phyloP scores from a whole-genome alignment of 2,888 invertebrate genomes.

The Sarcophaga caerulescens region DNA sequence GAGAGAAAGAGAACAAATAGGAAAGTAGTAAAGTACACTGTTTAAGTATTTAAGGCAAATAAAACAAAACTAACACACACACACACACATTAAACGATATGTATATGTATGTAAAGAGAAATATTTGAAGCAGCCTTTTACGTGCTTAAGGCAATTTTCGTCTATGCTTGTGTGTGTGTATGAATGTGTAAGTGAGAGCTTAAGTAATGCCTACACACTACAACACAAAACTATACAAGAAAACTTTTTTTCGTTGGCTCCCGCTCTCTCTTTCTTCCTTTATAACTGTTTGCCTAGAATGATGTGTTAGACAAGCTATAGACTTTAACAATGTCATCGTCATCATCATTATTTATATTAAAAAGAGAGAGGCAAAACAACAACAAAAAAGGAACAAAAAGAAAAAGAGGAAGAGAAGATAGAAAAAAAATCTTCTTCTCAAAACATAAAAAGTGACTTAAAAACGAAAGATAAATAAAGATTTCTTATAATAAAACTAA shows the following conservation, averaged over 20 bases:
- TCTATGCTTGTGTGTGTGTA: background rate
- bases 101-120: background rate
- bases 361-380: background rate
- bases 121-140: slow-evolving; percentile 43
- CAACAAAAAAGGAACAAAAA: too few species aligned
- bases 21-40: too few species aligned
- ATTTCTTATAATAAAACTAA: slow-evolving; percentile 10
- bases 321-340: slow-evolving; percentile 25
- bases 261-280: background rate
- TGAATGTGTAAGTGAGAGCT: background rate
- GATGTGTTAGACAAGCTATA: slow-evolving; percentile 52
- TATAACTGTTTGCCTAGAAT: slow-evolving; percentile 2
- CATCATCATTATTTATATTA: slow-evolving; percentile 9
- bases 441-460: slow-evolving; percentile 34
- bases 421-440: background rate
- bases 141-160: slow-evolving; percentile 39
- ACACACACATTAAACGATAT: background rate
- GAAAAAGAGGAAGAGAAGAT: background rate
- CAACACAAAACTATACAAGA: background rate
- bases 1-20: background rate
- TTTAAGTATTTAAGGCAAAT: slow-evolving; percentile 25
- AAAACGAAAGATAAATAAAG: slow-evolving; percentile 18
- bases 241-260: background rate
- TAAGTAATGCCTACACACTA: too few species aligned
- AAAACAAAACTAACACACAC: background rate